Conservation (phyloP, 2,888 invertebrate species). For the Argynnis bischoffii region DNA sequence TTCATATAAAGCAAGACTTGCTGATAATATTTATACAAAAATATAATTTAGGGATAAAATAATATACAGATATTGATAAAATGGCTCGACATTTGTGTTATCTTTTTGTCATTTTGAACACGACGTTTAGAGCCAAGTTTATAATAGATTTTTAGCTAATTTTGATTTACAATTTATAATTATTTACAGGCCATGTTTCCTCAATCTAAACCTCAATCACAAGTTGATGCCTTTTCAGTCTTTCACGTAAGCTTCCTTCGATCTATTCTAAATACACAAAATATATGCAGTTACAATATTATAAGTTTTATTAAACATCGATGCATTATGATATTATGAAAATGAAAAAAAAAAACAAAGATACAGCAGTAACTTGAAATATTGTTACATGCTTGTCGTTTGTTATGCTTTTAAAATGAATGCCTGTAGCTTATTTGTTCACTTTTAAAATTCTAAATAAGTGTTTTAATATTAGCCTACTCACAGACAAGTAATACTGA, state of each 20-base stretch:
- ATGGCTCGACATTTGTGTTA: conserved; percentile 49
- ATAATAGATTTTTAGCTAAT: conserved; percentile 43
- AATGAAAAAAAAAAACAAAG: conserved; percentile 46
- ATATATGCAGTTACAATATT: conserved; percentile 23
- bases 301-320: conserved; percentile 38
- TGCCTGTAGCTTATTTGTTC: conserved; percentile 5
- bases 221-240: conserved; percentile 78
- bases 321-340: conserved; percentile 44
- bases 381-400: neutral
- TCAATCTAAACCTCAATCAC: conserved; percentile 60
- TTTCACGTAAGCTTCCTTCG: conserved; percentile 52
- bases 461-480: conserved; percentile 25
- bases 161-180: conserved; percentile 52
- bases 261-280: conserved; percentile 29
- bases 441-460: conserved; percentile 23
- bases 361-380: conserved; percentile 1
- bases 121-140: conserved; percentile 54
- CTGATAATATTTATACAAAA: conserved; percentile 77
- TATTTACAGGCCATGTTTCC: conserved; percentile 63
- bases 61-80: conserved; percentile 47
- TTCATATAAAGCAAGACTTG: conserved; percentile 58
- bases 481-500: conserved; percentile 38
- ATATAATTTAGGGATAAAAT: conserved; percentile 68
- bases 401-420: conserved; percentile 13
- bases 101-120: conserved; percentile 59